Base-by-base conservation (phyloP, 2,113 vertebrate species). In the Hydrochoerus hydrochaeris region DNA sequence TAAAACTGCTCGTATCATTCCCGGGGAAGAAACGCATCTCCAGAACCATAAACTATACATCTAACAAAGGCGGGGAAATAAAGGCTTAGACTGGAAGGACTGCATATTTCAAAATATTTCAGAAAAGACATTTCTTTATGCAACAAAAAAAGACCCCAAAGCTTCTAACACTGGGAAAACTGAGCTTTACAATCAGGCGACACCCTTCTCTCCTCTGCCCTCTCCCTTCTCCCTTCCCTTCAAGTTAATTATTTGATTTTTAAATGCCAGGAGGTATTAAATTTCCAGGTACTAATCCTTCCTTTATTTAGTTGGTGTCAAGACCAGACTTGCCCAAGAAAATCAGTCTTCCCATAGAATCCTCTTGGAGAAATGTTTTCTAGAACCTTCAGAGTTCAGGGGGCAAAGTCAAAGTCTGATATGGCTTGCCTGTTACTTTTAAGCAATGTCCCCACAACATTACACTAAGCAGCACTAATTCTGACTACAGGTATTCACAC, bases 231-330 rank as follows among this genome's bases (percentile, higher is more conserved):
- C 44, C 5, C 2, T 41, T 41, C 35, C 41, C 11, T 95, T 77
- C 46, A n/a, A 46, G 95, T 81, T 69, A 89, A 85, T 91, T 87
- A 93, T 57, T 96, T 90, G 81, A 87, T 87, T 96, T 91, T 88
- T 30, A 95, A 96, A 97, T 94, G 73, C 75, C 94, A 94, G 58
- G 81, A 80, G 81, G 89, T 93, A 94, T 86, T 88, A 91, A 93
- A 95, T 57, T 85, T n/a, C 44, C 28, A 85, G 82, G 32, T 57
- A 78, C 28, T 93, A 93, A 96, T 95, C 88, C 54, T 75, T 67
- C 78, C 65, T 95, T 95, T 85, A 91, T 89, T 88, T 63, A 92
- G 65, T 19, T 62, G 46, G 38, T 77, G 19, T 93, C 77, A 96
- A 52, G 93, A 78, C 54, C 41, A 87, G 95, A 95, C 94, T 93